Conservation (phyloP, 2,113 vertebrate genomes). For the Guaruba guarouba region DNA sequence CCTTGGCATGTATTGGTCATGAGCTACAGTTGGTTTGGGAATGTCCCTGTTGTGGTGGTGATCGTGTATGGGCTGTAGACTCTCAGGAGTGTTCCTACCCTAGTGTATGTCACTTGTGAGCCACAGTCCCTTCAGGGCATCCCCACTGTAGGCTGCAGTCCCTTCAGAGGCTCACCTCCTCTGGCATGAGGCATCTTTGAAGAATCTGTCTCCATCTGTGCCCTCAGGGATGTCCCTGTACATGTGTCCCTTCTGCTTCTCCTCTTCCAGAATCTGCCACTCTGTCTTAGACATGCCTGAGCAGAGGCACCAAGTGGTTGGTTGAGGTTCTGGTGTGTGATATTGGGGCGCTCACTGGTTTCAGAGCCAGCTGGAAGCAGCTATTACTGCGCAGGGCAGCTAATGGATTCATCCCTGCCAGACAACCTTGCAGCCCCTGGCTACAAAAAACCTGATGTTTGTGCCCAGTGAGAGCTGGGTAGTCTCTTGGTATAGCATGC, state of each 20-base stretch:
- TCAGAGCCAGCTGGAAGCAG: background rate
- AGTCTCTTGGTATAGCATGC: rapidly evolving
- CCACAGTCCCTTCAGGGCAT: background rate
- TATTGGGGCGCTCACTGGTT: background rate
- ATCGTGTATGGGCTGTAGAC: background rate
- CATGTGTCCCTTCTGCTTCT: background rate
- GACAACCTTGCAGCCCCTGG: background rate
- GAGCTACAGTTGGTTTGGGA: background rate
- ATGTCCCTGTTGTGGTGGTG: rapidly evolving
- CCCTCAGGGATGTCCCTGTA: rapidly evolving
- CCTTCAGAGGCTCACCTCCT: background rate
- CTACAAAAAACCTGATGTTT: background rate
- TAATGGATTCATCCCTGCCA: background rate
- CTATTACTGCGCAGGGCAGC: background rate
- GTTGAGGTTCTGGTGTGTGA: background rate
- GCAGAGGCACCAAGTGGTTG: background rate
- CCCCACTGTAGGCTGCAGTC: background rate
- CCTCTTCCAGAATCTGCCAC: background rate
- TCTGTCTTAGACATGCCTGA: background rate
- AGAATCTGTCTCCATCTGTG: background rate
- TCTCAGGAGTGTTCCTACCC: background rate
- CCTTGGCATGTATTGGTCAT: background rate
- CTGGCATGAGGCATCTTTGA: background rate
- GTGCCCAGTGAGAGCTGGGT: background rate
- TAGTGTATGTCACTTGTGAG: rapidly evolving